Evolutionary conservation across 2,113 vertebrate species (phyloP), one percentile per base, ranked within the genome.

Genomic region (Pterocles burchelli): DNA sequence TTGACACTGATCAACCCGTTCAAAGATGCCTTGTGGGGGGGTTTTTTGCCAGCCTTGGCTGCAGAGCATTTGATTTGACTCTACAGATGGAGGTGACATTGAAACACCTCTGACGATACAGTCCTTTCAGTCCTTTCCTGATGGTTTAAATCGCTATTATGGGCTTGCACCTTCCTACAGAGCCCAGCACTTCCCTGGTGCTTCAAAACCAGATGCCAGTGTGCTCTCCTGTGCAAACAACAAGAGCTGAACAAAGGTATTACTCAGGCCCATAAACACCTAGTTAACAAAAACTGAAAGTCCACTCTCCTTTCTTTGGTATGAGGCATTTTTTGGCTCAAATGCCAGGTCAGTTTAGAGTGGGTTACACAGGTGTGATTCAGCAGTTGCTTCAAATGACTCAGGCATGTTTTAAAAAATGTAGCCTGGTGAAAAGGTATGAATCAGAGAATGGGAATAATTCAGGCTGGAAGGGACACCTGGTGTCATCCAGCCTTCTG

Each of bases 11-110:
- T 29, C 19, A 7, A 83, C 31, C 46, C 16, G n/a, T 41, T 74
- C 54, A n/a, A 38, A 14, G 0, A 0, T 31, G 21, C 46, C 38
- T 54, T 26, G 25, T 3, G 54, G 33, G 24, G 1, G n/a, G 10
- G 11, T 41, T 17, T 21, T 80, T 63, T 45, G 14, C 33, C 29
- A 49, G 3, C 43, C 26, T 75, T 45, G 73, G 51, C 36, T 82
- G n/a, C 33, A 21, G 48, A 66, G 25, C 25, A 12, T 10, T 34
- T 0, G 0, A 10, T 41, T 7, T 34, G 49, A 43, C 16, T 28
- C 15, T 24, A 7, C 2, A 0, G 6, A 1, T 5, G 33, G 45
- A 82, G 38, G 34, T 55, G 82, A 33, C 22, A 28, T 15, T 33
- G 36, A 16, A 84, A 16, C 9, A 1, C 24, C n/a, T 5, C n/a